Evolutionary conservation across 2,888 invertebrate genomes (phyloP).

Genomic region (Cylindroiulus punctatus): DNA sequence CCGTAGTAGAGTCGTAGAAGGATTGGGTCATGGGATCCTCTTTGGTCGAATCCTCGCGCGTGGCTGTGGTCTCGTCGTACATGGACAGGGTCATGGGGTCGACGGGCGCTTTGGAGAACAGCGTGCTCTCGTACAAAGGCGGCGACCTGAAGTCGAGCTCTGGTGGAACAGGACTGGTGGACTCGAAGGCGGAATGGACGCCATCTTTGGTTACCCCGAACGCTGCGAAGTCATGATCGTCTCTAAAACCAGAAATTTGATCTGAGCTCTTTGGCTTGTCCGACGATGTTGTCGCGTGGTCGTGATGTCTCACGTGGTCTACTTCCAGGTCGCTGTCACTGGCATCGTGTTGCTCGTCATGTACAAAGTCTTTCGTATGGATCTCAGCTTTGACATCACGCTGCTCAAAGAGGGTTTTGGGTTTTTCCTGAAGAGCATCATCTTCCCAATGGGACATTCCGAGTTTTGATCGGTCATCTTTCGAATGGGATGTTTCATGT

Average conservation of each 20-base stretch:
- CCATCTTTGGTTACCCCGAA: background rate
- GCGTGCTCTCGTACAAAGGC: background rate
- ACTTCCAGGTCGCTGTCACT: background rate
- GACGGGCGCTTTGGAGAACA: conserved; percentile 50
- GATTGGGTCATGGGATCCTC: conserved; percentile 58
- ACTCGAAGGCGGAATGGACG: background rate
- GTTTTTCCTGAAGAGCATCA: background rate
- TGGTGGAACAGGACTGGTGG: background rate
- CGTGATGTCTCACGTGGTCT: background rate
- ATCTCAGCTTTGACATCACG: background rate
- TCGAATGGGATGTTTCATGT: too few species aligned
- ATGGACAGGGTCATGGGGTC: conserved; percentile 59
- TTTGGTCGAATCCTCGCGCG: conserved; percentile 14
- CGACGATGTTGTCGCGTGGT: too few species aligned
- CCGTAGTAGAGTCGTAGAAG: conserved; percentile 56
- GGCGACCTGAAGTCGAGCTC: background rate
- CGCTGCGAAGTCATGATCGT: background rate
- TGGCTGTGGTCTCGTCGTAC: conserved; percentile 57
- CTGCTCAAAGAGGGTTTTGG: background rate
- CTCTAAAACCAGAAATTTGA: background rate
- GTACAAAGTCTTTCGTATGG: background rate
- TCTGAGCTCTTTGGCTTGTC: background rate
- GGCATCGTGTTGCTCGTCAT: background rate
- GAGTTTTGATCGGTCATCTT: background rate
- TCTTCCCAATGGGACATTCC: background rate